These are phyloP conservation scores for Rhagophthalmus giganteus DNA, from an alignment of 2,888 invertebrate species.

Conservation along the genomic window DNA sequence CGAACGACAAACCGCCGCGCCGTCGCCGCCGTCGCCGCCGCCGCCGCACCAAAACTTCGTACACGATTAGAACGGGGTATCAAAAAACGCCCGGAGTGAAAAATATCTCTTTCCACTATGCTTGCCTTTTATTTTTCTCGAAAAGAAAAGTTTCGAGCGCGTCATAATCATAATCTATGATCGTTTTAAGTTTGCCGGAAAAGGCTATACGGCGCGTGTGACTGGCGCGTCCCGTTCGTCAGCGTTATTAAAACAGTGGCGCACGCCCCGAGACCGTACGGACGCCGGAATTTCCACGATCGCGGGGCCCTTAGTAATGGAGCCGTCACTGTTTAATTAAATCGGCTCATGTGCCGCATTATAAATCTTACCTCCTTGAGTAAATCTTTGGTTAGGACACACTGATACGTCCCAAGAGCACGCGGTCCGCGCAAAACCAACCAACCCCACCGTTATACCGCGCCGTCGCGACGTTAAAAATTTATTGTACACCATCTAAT, in stretches of 20 bases:
- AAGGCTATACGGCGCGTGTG: constrained; percentile 21
- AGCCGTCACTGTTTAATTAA: constrained; percentile 48
- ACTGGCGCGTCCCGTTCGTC: constrained; percentile 31
- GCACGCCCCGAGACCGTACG: constrained; percentile 16
- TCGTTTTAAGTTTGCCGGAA: constrained; percentile 41
- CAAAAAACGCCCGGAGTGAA: constrained; percentile 27
- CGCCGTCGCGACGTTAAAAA: constrained; percentile 24
- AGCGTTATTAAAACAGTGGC: constrained; percentile 37
- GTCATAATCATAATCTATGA: constrained; percentile 49
- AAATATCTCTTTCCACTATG: constrained; percentile 27
- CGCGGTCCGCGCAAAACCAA: constrained; percentile 28
- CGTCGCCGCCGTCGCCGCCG: too few relatives aligned
- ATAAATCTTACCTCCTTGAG: constrained; percentile 43
- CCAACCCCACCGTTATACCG: constrained; percentile 18
- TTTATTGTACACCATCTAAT: constrained; percentile 22
- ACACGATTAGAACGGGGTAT: constrained; percentile 9
- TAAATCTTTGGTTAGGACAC: constrained; percentile 35
- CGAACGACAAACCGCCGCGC: constrained; percentile 23
- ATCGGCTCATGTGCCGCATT: constrained; percentile 40
- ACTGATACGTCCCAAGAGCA: constrained; percentile 28
- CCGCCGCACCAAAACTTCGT: constrained; percentile 5
- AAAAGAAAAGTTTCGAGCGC: constrained; percentile 40
- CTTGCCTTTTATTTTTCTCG: constrained; percentile 35
- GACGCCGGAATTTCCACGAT: constrained; percentile 22
- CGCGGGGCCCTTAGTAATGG: constrained; percentile 40